These are phyloP conservation scores for Quiscalus mexicanus DNA, from an alignment of 2,113 vertebrate species.

Conservation along the genomic window DNA sequence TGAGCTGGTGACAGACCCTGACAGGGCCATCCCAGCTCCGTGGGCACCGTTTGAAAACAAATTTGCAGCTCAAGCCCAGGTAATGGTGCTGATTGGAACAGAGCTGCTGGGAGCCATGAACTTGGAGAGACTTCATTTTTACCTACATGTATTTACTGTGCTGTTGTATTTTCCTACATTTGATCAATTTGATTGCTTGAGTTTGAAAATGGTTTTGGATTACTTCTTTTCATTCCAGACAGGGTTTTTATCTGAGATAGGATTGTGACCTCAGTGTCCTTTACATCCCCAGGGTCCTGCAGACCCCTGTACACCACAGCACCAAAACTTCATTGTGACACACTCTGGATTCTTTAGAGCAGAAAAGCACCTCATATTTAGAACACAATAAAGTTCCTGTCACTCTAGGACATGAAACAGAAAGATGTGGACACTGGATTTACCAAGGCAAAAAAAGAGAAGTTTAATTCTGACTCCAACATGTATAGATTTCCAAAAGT, in stretches of 20 bases:
- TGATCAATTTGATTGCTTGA: neutral
- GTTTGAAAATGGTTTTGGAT: neutral
- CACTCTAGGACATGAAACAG: too few species aligned
- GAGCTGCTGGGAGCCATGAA: neutral
- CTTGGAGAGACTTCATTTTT: neutral
- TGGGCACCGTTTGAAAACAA: neutral
- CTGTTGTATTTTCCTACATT: neutral
- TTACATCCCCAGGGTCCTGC: neutral
- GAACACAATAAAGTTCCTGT: neutral
- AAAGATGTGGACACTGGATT: too few species aligned
- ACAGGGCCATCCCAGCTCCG: neutral
- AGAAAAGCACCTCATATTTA: neutral
- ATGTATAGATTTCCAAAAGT: too few species aligned
- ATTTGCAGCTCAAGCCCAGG: neutral
- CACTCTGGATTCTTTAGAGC: rapidly evolving
- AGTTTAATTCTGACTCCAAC: too few species aligned
- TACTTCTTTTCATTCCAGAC: neutral
- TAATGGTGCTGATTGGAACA: rapidly evolving
- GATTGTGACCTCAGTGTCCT: neutral
- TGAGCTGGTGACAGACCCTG: neutral
- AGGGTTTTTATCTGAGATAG: neutral
- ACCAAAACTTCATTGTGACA: too few species aligned
- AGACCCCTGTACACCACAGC: neutral
- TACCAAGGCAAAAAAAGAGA: too few species aligned
- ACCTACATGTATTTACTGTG: neutral